A percentile compares a stretch with the other conserved stretches of the same genome.
phyloP scores from a whole-genome alignment of 2,113 vertebrate genomes.

The Aix galericulata region DNA sequence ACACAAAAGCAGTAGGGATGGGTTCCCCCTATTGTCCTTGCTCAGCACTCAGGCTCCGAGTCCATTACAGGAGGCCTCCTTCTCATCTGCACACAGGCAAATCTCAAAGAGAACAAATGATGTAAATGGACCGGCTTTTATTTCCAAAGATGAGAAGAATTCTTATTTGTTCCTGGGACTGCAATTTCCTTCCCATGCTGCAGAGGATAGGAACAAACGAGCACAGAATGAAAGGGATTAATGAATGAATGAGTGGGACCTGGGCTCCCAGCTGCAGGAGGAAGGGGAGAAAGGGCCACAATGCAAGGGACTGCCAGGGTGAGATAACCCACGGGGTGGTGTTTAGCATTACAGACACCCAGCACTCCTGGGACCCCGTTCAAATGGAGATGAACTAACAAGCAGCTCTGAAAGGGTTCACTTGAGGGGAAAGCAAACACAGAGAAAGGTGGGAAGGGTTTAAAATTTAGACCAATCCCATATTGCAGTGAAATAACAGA shows the following conservation, averaged over 20 bases:
- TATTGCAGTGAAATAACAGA: not conserved
- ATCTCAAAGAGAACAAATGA: constrained; percentile 6
- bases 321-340: not conserved
- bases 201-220: not conserved
- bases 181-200: constrained; percentile 11
- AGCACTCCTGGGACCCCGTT: not conserved
- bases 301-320: not conserved
- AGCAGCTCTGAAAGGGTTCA: not conserved
- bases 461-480: not conserved
- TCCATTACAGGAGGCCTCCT: constrained; percentile 4
- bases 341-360: not conserved
- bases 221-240: constrained; percentile 49
- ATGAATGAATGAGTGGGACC: constrained; percentile 14
- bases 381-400: not conserved
- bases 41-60: not conserved
- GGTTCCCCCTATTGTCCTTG: constrained; percentile 1
- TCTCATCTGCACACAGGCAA: constrained; percentile 10
- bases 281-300: not conserved
- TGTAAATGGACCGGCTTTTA: constrained; percentile 1
- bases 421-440: not conserved
- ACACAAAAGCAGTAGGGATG: not conserved
- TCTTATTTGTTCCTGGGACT: not conserved
- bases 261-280: constrained; percentile 40
- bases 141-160: constrained; percentile 6
- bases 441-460: not conserved